phyloP scores from a whole-genome alignment of 2,113 vertebrate species.

The Blennius ocellaris region DNA sequence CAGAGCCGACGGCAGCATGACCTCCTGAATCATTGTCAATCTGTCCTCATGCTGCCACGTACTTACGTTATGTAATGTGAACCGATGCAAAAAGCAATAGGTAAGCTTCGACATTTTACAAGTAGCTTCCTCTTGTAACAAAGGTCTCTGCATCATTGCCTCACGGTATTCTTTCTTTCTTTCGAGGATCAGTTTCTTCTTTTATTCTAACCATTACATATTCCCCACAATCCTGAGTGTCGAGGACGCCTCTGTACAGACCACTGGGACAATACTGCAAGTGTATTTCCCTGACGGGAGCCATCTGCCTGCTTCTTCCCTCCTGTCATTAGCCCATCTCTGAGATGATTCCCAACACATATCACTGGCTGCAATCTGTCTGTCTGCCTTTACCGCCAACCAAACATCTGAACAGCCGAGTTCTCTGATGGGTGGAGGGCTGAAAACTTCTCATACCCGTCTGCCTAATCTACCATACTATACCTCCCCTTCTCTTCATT shows the following conservation, averaged over 20 bases:
- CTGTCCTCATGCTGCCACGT: too few relatives aligned
- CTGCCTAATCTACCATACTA: slow-evolving; percentile 33
- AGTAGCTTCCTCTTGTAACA: neutral
- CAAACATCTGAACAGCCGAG: slow-evolving; percentile 79
- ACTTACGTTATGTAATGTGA: too few relatives aligned
- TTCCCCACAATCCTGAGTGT: slow-evolving; percentile 63
- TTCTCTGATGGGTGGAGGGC: slow-evolving; percentile 75
- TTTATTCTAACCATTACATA: slow-evolving; percentile 58
- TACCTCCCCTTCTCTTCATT: slow-evolving; percentile 34
- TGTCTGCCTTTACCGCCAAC: slow-evolving; percentile 77
- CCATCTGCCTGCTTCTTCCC: slow-evolving; percentile 80
- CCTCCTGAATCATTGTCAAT: too few relatives aligned
- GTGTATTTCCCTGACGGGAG: slow-evolving; percentile 76
- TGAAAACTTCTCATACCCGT: slow-evolving; percentile 65
- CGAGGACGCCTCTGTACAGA: slow-evolving; percentile 58
- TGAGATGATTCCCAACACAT: slow-evolving; percentile 82
- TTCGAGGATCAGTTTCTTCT: slow-evolving; percentile 18
- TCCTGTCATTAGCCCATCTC: slow-evolving; percentile 78
- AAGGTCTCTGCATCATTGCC: neutral
- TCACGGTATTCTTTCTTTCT: neutral
- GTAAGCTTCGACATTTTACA: neutral
- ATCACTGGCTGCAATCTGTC: slow-evolving; percentile 83
- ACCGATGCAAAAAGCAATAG: neutral
- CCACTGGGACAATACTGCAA: slow-evolving; percentile 66
- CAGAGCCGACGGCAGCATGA: too few relatives aligned